A percentile compares a stretch with the other conserved stretches of the same genome.
Conservation (phyloP, 1,140 invertebrate genomes). For the Steinernema feltiae region DNA sequence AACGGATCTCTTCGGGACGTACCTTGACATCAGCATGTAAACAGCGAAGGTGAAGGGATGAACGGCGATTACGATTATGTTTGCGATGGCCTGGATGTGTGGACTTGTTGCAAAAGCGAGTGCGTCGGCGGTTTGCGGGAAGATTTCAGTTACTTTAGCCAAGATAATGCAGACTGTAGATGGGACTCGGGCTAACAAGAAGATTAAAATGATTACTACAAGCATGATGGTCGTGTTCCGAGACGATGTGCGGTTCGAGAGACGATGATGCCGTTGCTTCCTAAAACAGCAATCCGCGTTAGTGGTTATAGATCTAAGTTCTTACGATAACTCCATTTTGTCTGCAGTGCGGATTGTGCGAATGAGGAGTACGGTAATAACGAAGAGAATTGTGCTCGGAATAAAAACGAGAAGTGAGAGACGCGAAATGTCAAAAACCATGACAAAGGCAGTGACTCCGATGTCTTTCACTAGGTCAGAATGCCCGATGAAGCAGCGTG, state of each 20-base stretch:
- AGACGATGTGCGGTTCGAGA: conserved; percentile 25
- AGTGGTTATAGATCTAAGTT: not conserved
- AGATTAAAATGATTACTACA: conserved; percentile 35
- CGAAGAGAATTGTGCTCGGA: conserved; percentile 19
- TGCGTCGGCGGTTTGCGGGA: not conserved
- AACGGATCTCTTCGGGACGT: conserved; percentile 4
- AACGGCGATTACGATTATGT: conserved; percentile 30
- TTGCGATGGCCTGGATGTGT: conserved; percentile 30
- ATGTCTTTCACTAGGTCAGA: conserved; percentile 16
- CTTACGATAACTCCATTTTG: conserved; percentile 20
- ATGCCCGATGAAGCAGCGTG: conserved; percentile 33
- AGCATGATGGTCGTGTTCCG: conserved; percentile 36
- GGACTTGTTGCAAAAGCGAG: conserved; percentile 24
- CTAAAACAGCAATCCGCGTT: not conserved
- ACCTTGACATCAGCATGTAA: conserved; percentile 41
- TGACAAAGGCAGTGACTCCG: not conserved
- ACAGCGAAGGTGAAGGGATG: conserved; percentile 37
- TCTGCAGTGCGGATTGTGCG: conserved; percentile 26
- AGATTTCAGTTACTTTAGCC: not conserved
- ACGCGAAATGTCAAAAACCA: conserved; percentile 33
- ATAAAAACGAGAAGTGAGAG: conserved; percentile 17
- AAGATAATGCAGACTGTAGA: conserved; percentile 29
- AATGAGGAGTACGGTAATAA: conserved; percentile 33
- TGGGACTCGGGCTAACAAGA: conserved; percentile 32
- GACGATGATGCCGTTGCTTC: conserved; percentile 5